phyloP scores from a whole-genome alignment of 1,140 invertebrate genomes.

The Periplaneta americana region DNA sequence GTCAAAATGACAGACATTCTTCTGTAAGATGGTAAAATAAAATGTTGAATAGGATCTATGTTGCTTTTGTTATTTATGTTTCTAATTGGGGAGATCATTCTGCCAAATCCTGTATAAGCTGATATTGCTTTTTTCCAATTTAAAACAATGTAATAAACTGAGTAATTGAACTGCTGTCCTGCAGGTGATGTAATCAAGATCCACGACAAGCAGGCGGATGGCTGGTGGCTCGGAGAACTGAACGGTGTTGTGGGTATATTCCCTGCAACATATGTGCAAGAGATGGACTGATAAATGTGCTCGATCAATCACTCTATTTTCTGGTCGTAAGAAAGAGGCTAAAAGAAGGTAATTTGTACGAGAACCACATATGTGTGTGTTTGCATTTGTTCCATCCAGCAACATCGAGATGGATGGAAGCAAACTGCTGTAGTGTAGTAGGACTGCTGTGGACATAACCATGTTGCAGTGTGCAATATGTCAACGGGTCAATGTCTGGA shows the following conservation, averaged over 20 bases:
- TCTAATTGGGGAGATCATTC: no score
- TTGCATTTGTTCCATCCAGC: neutral
- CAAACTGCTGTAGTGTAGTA: neutral
- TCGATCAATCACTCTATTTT: neutral
- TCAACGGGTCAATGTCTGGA: neutral
- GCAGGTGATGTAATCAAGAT: constrained; percentile 83
- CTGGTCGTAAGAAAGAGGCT: neutral
- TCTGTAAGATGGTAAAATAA: no score
- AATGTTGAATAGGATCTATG: no score
- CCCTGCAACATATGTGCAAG: constrained; percentile 88
- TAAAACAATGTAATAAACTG: neutral
- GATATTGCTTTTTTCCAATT: constrained; percentile 1
- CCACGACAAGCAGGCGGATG: constrained; percentile 86
- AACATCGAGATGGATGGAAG: neutral
- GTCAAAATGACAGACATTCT: no score
- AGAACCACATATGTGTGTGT: neutral
- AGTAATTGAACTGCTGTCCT: constrained; percentile 15
- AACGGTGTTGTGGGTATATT: constrained; percentile 83
- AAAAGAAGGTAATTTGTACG: neutral
- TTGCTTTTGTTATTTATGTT: no score
- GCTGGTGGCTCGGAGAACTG: constrained; percentile 91
- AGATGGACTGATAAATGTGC: constrained; percentile 34
- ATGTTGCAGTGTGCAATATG: neutral
- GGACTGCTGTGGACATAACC: neutral
- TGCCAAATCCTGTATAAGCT: no score